Percentiles rank a stretch among this genome's conserved stretches.
Evolutionary conservation across 2,888 invertebrate genomes (phyloP).

Genomic region (Drosophila neotestacea): DNA sequence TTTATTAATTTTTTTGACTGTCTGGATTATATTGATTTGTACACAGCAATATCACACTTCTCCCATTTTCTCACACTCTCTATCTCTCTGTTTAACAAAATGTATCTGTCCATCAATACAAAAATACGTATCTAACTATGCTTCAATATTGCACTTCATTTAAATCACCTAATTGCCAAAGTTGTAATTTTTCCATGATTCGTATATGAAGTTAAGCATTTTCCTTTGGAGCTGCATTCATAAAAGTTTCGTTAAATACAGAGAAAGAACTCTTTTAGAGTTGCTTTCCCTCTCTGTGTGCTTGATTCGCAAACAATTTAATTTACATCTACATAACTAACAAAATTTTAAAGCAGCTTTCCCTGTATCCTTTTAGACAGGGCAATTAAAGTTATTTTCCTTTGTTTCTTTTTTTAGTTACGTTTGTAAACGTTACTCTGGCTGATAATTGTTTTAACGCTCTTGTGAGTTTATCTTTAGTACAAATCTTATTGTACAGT

Average conservation of each 20-base stretch:
- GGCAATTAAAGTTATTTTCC: too few relatives aligned
- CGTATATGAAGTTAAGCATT: too few relatives aligned
- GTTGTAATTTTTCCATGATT: too few relatives aligned
- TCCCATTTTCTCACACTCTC: neutral
- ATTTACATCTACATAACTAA: too few relatives aligned
- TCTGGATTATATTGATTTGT: conserved; percentile 79
- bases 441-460: neutral
- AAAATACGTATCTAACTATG: neutral
- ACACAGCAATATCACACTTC: conserved; percentile 5
- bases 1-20: conserved; percentile 60
- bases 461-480: neutral
- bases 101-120: neutral
- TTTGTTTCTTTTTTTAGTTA: neutral
- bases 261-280: too few relatives aligned
- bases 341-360: too few relatives aligned
- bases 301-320: too few relatives aligned
- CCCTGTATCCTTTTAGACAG: too few relatives aligned
- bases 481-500: neutral
- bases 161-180: neutral
- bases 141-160: neutral
- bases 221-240: too few relatives aligned
- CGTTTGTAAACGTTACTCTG: conserved; percentile 1
- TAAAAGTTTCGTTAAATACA: too few relatives aligned
- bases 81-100: neutral
- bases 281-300: too few relatives aligned